Conservation (phyloP, 2,113 vertebrate genomes). For the Pterocles burchelli region DNA sequence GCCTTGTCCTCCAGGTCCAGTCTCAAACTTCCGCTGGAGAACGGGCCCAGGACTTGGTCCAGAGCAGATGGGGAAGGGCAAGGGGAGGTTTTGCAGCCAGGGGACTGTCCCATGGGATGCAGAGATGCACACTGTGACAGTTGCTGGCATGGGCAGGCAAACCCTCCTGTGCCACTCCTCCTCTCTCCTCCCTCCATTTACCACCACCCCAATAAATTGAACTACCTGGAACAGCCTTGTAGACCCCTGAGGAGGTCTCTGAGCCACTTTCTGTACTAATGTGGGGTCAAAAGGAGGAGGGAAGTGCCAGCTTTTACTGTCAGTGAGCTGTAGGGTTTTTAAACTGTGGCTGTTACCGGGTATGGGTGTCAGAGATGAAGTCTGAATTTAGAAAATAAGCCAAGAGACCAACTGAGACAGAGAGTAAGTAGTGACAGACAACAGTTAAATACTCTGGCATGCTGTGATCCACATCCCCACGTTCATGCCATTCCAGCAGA, state of each 20-base stretch:
- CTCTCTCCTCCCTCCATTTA: neutral
- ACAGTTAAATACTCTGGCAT: neutral
- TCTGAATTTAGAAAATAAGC: neutral
- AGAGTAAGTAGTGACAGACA: neutral
- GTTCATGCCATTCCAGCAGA: neutral
- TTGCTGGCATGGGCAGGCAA: neutral
- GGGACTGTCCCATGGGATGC: accelerated
- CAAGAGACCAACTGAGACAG: neutral
- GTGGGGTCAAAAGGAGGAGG: neutral
- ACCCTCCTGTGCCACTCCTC: neutral
- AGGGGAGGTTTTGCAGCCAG: neutral
- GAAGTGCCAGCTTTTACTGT: neutral
- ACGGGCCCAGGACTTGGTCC: neutral
- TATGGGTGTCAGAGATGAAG: neutral
- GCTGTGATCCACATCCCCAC: neutral
- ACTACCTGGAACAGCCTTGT: neutral
- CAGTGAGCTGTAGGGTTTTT: neutral
- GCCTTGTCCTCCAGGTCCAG: neutral
- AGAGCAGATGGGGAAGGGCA: neutral
- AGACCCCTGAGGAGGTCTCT: neutral
- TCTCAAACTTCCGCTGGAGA: neutral
- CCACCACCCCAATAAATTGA: neutral
- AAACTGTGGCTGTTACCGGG: neutral
- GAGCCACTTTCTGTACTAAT: neutral
- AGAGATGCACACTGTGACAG: neutral